Evolutionary conservation across 2,888 invertebrate genomes (phyloP).

Genomic region (Mimas tiliae): DNA sequence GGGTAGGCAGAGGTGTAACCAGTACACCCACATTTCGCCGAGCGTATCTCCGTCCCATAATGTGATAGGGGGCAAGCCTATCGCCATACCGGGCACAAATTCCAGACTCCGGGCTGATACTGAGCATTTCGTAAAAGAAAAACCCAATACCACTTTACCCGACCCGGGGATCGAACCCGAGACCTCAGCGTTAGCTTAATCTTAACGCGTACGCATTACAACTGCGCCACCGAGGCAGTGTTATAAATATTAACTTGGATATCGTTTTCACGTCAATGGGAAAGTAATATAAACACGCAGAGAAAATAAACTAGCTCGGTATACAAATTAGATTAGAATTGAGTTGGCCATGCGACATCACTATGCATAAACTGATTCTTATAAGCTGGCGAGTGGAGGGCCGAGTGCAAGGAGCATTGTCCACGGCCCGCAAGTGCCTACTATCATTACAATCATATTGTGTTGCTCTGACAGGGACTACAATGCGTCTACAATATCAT

Average conservation of each 20-base stretch:
- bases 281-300: background rate
- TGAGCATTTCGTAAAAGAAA: too few relatives aligned
- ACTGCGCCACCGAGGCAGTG: too few relatives aligned
- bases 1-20: too few relatives aligned
- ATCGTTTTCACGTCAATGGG: background rate
- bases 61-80: too few relatives aligned
- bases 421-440: background rate
- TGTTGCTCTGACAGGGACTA: constrained; percentile 4
- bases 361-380: constrained; percentile 17
- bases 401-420: constrained; percentile 23
- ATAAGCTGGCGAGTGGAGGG: constrained; percentile 16
- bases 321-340: constrained; percentile 24
- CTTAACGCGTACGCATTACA: too few relatives aligned
- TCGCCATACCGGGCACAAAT: too few relatives aligned
- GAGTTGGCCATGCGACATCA: constrained; percentile 13
- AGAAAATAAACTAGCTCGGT: constrained; percentile 1
- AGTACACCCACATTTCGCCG: too few relatives aligned
- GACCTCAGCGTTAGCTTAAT: too few relatives aligned
- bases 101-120: too few relatives aligned
- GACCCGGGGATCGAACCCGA: too few relatives aligned
- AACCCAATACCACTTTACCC: too few relatives aligned
- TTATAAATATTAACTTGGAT: background rate
- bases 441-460: constrained; percentile 8
- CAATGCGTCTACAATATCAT: background rate
- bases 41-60: too few relatives aligned